Percentiles rank a stretch among this genome's conserved stretches.
phyloP scores from a whole-genome alignment of 1,140 invertebrate species.

The Venustaconcha ellipsiformis region DNA sequence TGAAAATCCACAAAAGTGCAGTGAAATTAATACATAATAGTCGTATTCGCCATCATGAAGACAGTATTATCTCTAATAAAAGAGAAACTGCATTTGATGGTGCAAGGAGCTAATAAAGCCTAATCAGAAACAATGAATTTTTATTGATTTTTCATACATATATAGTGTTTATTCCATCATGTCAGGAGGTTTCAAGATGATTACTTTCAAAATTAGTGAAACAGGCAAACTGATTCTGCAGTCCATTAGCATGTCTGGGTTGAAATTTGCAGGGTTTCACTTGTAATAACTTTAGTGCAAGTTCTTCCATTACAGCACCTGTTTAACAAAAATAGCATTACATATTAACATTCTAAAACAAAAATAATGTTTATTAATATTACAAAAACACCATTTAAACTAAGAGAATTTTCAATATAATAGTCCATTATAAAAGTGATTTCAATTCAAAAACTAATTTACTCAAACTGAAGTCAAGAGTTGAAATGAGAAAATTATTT shows the following conservation, averaged over 20 bases:
- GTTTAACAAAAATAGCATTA: constrained; percentile 47
- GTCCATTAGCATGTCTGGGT: constrained; percentile 87
- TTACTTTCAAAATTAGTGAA: constrained; percentile 85
- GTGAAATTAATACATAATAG: too few relatives aligned
- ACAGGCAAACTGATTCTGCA: constrained; percentile 93
- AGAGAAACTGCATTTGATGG: neutral
- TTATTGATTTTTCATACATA: neutral
- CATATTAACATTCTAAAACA: neutral
- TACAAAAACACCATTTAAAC: too few relatives aligned
- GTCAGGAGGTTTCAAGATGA: constrained; percentile 29
- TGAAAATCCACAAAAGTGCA: too few relatives aligned
- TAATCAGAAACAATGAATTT: neutral
- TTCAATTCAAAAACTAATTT: too few relatives aligned
- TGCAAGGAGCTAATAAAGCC: neutral
- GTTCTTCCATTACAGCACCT: constrained; percentile 83
- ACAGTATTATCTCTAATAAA: neutral
- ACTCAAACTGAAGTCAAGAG: too few relatives aligned
- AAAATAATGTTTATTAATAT: neutral
- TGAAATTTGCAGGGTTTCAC: constrained; percentile 78
- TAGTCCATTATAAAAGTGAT: too few relatives aligned
- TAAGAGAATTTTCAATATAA: too few relatives aligned
- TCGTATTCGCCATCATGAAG: too few relatives aligned
- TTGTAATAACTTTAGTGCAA: constrained; percentile 76
- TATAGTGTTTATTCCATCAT: constrained; percentile 2
- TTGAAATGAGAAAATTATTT: too few relatives aligned